Evolutionary conservation across 2,888 invertebrate species (phyloP), one percentile per base, ranked within the genome.

Genomic region (Heliconius charithonia): DNA sequence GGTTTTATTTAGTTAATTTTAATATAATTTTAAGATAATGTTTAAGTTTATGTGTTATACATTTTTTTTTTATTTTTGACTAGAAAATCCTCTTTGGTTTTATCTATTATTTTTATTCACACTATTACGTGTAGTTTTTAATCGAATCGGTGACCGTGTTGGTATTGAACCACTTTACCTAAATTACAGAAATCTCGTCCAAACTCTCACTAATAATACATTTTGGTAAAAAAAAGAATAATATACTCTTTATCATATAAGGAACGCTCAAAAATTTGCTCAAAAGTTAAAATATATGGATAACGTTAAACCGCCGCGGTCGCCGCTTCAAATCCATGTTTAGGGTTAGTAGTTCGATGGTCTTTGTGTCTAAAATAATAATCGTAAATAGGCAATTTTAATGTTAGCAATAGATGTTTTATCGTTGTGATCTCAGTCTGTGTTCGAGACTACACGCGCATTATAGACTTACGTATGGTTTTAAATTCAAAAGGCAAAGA

Each of bases 401-500:
- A 25, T 70, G 51, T 63, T 75, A 78, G 74, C 22, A 45, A 29
- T 78, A 78, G 74, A 7, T 32, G 45, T 59, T 51, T 45, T 66
- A 77, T 56, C 59, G 59, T 27, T 37, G 56, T 77, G 77, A 77
- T 77, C 77, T 77, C 77, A 77, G 37, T 66, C 56, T n/a, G 72
- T 59, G 25, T 59, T n/a, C 37, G 59, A 7, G 56, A 72, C 32
- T 59, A 25, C 2, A 56, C 45, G 45, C 72, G 72, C 71, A 71
- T 12, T 56, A 32, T 56, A 51, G 51, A 71, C n/a, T n/a, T n/a
- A n/a, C 25, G 13, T 37, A 25, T 9, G n/a, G 22, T 13, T 45
- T 45, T 4, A 45, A 45, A 45, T 45, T 16, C n/a, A 45, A 45
- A 45, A 37, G 37, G 9, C 37, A 37, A n/a, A 37, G 37, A 37